Base-by-base conservation (phyloP, 2,113 vertebrate genomes). In the Apistogramma diplotaenia region DNA sequence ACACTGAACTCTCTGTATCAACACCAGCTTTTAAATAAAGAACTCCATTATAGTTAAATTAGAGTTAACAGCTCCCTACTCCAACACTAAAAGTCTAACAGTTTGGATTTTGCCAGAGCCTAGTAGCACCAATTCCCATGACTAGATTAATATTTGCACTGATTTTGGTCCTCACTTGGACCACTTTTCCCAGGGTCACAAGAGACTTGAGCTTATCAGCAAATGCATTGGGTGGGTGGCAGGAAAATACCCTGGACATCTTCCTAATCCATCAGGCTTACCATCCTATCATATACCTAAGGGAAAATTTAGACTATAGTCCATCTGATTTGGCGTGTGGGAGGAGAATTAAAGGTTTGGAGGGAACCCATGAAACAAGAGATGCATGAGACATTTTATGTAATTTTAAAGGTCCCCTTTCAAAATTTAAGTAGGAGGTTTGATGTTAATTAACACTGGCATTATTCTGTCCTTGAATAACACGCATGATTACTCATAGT, bases 161-260 rank as follows among this genome's bases (percentile, higher is more conserved):
- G 9, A 51, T 73, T 67, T 12, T 40, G 25, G 16, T 60, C 29
- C 55, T 59, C 8, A 53, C 27, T 53, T 80, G 79, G 31, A 29
- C 73, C 57, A 70, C 58, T 76, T 87, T 76, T 71, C 12, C 21
- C 3, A 83, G 56, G 33, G 51, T 83, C 10, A 35, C 31, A 46
- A 13, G 29, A 7, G 6, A 11, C 43, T 72, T 27, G 18, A 65
- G 46, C 1, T 74, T 23, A 56, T 89, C 37, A 60, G 54, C 70
- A n/a, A 74, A 53, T 56, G n/a, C 27, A 35, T n/a, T 60, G 19
- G 31, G 62, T 83, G 40, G 75, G 75, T 75, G 31, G 74, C 74
- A 78, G 87, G 72, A 81, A 89, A 81, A 83, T 74, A 89, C 81
- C 73, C 55, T 60, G 49, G 57, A 82, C 78, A 76, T 60, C 15